phyloP scores from a whole-genome alignment of 2,797 vertebrate genomes.

The Sphenopsis melanotis region DNA sequence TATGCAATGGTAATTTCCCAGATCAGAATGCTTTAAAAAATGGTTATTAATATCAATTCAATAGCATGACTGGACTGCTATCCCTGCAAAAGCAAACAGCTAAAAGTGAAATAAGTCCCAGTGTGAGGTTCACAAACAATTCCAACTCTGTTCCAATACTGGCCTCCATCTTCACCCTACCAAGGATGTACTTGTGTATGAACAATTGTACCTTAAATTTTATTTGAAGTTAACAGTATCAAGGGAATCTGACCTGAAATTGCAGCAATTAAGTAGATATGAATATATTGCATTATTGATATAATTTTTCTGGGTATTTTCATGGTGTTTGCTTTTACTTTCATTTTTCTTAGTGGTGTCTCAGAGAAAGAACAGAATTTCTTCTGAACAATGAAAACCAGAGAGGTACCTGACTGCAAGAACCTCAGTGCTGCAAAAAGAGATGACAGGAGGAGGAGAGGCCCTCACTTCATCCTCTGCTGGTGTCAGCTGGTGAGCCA shows the following conservation, averaged over 20 bases:
- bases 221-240: background rate
- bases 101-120: background rate
- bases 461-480: background rate
- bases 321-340: background rate
- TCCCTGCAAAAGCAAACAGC: constrained; percentile 41
- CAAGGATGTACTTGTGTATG: background rate
- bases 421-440: background rate
- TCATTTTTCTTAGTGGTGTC: background rate
- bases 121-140: background rate
- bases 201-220: background rate
- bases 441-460: background rate
- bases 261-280: background rate
- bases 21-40: constrained; percentile 12
- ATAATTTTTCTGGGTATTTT: background rate
- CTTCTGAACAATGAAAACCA: background rate
- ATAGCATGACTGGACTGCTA: background rate
- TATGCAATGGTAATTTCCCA: background rate
- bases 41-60: constrained; percentile 42
- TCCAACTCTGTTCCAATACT: background rate
- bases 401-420: background rate
- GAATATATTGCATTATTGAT: background rate
- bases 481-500: background rate
- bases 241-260: background rate
- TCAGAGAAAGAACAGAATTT: background rate
- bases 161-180: background rate